phyloP scores from a whole-genome alignment of 1,140 invertebrate species.

The Gonioctena quinquepunctata region DNA sequence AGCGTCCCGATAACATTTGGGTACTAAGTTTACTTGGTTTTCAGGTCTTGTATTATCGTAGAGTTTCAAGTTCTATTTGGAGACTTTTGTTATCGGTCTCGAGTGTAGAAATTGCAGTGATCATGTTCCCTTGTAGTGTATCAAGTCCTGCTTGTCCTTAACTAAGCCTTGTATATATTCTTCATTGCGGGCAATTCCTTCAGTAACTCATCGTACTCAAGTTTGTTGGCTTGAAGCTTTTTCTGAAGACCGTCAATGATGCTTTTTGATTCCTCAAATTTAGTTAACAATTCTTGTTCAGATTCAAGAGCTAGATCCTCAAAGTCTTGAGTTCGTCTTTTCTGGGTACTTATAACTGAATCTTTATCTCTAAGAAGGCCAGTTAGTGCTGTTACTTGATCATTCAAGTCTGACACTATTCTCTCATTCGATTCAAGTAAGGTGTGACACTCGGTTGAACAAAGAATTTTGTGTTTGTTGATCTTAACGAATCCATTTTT shows the following conservation, averaged over 20 bases:
- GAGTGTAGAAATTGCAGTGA: neutral
- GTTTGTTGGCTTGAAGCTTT: neutral
- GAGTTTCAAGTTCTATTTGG: neutral
- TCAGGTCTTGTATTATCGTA: neutral
- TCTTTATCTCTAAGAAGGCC: neutral
- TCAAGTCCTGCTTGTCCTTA: neutral
- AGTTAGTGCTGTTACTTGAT: neutral
- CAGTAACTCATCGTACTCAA: neutral
- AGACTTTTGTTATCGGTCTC: neutral
- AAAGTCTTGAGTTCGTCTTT: neutral
- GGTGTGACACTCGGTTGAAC: neutral
- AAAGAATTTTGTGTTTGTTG: neutral
- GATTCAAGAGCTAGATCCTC: neutral
- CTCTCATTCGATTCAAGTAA: neutral
- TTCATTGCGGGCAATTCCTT: neutral
- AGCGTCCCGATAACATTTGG: neutral
- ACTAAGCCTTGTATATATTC: neutral
- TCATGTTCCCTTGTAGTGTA: neutral
- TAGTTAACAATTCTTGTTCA: neutral
- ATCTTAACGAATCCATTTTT: neutral
- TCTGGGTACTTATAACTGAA: neutral
- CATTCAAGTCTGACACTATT: neutral
- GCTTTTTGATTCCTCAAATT: neutral
- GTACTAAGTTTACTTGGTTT: neutral
- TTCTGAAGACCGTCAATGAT: neutral